A percentile compares a stretch with the other conserved stretches of the same genome.
Conservation (phyloP, 2,113 vertebrate genomes). For the Nothocercus julius region DNA sequence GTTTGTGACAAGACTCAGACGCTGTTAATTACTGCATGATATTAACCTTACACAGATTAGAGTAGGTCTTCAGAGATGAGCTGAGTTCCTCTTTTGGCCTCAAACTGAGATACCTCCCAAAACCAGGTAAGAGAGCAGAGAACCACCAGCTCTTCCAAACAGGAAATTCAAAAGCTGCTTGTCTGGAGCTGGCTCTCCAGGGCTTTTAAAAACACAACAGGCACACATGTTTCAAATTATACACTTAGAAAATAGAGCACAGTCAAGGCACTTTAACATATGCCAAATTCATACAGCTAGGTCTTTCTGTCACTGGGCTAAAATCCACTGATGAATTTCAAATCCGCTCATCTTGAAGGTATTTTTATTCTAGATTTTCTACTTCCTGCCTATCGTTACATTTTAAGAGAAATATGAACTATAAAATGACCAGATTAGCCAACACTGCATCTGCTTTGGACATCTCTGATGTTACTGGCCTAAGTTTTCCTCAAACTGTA, state of each 20-base stretch:
- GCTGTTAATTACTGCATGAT: not conserved
- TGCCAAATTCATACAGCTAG: fast-evolving
- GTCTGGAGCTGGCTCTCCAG: not conserved
- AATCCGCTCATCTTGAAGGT: not conserved
- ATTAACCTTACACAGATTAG: not conserved
- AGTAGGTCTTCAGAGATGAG: not conserved
- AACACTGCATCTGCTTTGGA: not conserved
- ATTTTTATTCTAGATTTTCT: not conserved
- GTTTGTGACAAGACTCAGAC: not conserved
- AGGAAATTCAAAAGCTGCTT: not conserved
- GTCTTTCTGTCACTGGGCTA: not conserved
- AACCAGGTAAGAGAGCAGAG: slow-evolving; percentile 28
- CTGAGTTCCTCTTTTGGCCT: not conserved
- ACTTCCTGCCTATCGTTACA: not conserved
- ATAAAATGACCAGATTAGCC: not conserved
- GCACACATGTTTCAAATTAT: not conserved
- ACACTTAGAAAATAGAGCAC: not conserved
- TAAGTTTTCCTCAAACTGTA: not conserved
- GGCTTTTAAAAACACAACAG: not conserved
- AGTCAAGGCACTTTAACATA: not conserved
- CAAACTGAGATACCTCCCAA: not conserved
- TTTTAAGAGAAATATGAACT: not conserved
- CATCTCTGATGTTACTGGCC: not conserved
- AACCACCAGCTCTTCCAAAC: not conserved
- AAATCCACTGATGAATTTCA: not conserved